Evolutionary conservation across 2,113 vertebrate genomes (phyloP), one percentile per base, ranked within the genome.

Genomic region (Lophotis ruficrista): DNA sequence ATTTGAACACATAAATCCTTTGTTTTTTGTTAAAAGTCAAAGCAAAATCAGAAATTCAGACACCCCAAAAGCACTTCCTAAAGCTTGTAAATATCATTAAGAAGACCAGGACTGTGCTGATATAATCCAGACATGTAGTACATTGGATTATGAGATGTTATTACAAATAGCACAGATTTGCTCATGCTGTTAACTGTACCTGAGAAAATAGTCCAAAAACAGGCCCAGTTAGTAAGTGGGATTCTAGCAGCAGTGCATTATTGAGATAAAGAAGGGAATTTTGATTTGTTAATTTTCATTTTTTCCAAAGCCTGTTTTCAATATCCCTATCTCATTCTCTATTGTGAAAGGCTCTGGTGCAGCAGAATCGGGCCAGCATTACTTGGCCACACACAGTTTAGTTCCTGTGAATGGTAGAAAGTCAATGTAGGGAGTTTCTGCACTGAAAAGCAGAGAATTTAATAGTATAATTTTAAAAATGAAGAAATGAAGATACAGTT

Each of bases 281-380:
- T 24, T 31, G 7, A 12, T 75, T 54, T 65, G 6, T 16, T 70
- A 18, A 43, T 71, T 68, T 89, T 41, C 20, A 41, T 0, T 14
- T 83, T 87, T 60, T 8, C 6, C 35, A 62, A 70, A 73, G 30
- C 21, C 22, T 31, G 2, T 78, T 70, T 78, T 53, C 13, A 66
- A 27, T 27, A 45, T 22, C 7, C 30, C 7, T 58, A 3, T 5
- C n/a, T 66, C 37, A 14, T 72, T 53, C 12, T 43, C 35, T 6
- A 7, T 6, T 0, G 0, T 23, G 20, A 75, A 19, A 35, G 17
- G 15, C 15, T 64, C 17, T 7, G 8, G 3, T 73, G 54, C 9
- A 72, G 37, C 11, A 73, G 64, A 51, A 48, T 48, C 25, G 13
- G 8, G 25, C 71, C 64, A 53, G 10, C 3, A 1, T 33, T 78